Conservation (phyloP, 2,888 invertebrate genomes). For the Neria commutata region DNA sequence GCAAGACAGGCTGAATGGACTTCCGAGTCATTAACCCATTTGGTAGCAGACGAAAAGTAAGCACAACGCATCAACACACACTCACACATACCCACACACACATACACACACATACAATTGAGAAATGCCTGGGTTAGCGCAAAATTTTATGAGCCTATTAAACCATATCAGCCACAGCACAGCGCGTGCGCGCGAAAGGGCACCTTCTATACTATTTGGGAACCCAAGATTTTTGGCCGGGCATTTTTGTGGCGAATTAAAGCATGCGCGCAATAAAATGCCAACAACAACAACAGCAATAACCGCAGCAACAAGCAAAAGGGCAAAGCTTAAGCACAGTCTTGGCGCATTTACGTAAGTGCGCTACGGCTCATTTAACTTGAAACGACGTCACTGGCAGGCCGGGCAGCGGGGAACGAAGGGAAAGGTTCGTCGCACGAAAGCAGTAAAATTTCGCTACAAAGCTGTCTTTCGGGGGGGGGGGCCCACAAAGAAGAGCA, state of each 20-base stretch:
- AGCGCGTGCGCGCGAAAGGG: neutral
- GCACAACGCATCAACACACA: neutral
- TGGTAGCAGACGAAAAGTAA: constrained; percentile 28
- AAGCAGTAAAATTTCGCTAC: neutral
- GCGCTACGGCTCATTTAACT: constrained; percentile 52
- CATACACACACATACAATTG: constrained; percentile 10
- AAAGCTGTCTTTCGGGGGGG: neutral
- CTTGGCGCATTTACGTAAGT: too few relatives aligned
- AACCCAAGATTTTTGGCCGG: too few relatives aligned
- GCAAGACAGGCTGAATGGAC: constrained; percentile 37
- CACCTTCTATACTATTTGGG: too few relatives aligned
- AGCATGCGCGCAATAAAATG: neutral
- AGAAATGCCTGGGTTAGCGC: constrained; percentile 14
- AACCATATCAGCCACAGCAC: constrained; percentile 4
- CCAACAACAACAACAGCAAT: neutral
- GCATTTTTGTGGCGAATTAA: neutral
- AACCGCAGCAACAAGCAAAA: neutral
- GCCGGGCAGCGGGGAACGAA: constrained; percentile 3
- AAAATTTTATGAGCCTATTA: constrained; percentile 19
- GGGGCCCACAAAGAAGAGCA: neutral
- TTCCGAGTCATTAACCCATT: constrained; percentile 56
- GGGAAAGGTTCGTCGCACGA: neutral
- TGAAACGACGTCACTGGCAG: too few relatives aligned
- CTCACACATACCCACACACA: neutral
- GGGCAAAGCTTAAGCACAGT: constrained; percentile 29